Conservation (phyloP, 2,888 invertebrate genomes). For the Mesodorylaimus sp. region DNA sequence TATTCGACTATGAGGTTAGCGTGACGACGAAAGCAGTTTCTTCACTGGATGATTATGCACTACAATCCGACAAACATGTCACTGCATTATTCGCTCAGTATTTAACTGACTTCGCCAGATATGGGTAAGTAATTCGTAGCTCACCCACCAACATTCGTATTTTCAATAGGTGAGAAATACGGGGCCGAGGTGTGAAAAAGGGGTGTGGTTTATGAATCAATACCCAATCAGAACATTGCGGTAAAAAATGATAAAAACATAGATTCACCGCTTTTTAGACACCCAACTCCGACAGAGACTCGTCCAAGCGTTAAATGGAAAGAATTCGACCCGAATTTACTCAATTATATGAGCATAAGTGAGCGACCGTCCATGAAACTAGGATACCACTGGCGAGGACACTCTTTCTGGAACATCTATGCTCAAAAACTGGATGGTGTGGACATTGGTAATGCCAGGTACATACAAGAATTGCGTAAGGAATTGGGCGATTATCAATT, state of each 20-base stretch:
- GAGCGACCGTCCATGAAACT: slow-evolving; percentile 26
- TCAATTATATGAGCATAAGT: slow-evolving; percentile 26
- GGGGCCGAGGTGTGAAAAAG: not conserved
- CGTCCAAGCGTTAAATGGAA: slow-evolving; percentile 27
- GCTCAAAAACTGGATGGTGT: slow-evolving; percentile 24
- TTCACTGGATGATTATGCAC: slow-evolving; percentile 24
- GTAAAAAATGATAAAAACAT: no score
- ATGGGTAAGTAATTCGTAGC: slow-evolving; percentile 16
- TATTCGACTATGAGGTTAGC: slow-evolving; percentile 26
- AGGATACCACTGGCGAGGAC: slow-evolving; percentile 24
- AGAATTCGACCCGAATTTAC: slow-evolving; percentile 15
- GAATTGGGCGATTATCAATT: slow-evolving; percentile 28
- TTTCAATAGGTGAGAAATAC: no score
- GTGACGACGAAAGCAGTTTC: slow-evolving; percentile 16
- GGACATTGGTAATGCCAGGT: slow-evolving; percentile 23
- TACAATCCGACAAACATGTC: slow-evolving; percentile 28
- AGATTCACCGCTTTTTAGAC: slow-evolving; percentile 14
- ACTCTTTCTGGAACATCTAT: slow-evolving; percentile 30
- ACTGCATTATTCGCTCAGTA: slow-evolving; percentile 28
- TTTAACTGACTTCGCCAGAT: slow-evolving; percentile 24
- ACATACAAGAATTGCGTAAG: slow-evolving; percentile 1
- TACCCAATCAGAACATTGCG: no score
- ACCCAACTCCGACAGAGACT: slow-evolving; percentile 24
- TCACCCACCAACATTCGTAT: not conserved
- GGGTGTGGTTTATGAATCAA: no score